Evolutionary conservation across 2,888 invertebrate species (phyloP), one percentile per base, ranked within the genome.

Genomic region (Willowsia nigromaculata): DNA sequence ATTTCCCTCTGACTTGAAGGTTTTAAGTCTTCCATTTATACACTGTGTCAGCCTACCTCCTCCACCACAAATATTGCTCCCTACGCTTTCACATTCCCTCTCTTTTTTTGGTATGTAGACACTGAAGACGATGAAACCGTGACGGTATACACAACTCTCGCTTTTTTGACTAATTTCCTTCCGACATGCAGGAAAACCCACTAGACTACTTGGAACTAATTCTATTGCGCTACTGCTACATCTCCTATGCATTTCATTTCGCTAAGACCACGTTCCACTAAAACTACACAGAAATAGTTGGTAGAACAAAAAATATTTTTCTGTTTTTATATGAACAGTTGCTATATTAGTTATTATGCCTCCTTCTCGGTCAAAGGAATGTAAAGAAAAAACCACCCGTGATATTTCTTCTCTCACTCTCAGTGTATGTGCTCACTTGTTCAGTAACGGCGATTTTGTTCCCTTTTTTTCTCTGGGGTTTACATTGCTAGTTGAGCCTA

Each of bases 151-250:
- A 85, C 43, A 76, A 62, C 86, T 81, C 71, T 47, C 40, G 53
- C 59, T 59, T 78, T 81, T 87, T 88, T 88, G 88, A 88, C 88
- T 88, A 88, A 88, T 88, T 88, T 88, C 88, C 78, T 78, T 78
- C 84, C 88, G 78, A 88, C 88, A 88, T 88, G 88, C 88, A 88
- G 88, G 88, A 88, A 88, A 88, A 74, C 88, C 88, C 84, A 83
- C 88, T 88, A 83, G 81, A 83, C 88, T 83, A 53, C 78, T 78
- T 65, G 76, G 62, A 59, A 78, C 78, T 88, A 88, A 88, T 88
- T 88, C 88, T 68, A 84, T 84, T 84, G 84, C 88, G 78, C 25
- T 76, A 25, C 33, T 18, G 30, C 78, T 53, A 25, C 62, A 53
- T 56, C 78, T 78, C 78, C 22, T 40, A 47, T 71, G 59, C 71